A percentile compares a stretch with the other conserved stretches of the same genome.
phyloP scores from a whole-genome alignment of 2,113 vertebrate genomes.

The Amphiprion ocellaris region DNA sequence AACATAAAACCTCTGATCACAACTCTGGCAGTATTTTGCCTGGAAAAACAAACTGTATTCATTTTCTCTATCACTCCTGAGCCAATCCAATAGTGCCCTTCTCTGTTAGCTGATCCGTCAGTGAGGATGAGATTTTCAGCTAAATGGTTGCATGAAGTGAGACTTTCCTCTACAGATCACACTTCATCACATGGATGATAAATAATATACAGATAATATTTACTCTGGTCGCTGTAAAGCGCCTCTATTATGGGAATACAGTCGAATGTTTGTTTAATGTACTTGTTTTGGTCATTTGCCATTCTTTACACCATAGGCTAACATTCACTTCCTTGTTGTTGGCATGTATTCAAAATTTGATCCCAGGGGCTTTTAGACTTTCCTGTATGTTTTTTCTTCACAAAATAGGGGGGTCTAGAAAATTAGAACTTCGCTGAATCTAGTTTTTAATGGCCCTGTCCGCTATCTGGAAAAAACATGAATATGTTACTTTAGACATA shows the following conservation, averaged over 20 bases:
- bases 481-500: constrained; percentile 83
- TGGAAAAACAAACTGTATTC: constrained; percentile 38
- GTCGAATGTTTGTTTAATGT: constrained; percentile 79
- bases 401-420: constrained; percentile 72
- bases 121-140: constrained; percentile 55
- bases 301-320: constrained; percentile 80
- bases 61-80: constrained; percentile 33
- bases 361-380: constrained; percentile 74
- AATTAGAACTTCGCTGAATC: constrained; percentile 76
- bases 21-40: constrained; percentile 11
- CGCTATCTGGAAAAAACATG: constrained; percentile 82
- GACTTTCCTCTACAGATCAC: constrained; percentile 74
- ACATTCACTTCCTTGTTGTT: constrained; percentile 86
- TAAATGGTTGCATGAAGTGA: constrained; percentile 66
- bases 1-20: constrained; percentile 47
- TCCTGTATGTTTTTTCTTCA: constrained; percentile 64
- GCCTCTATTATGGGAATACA: constrained; percentile 76
- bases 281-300: constrained; percentile 83
- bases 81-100: constrained; percentile 41
- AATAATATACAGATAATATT: constrained; percentile 81
- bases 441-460: constrained; percentile 80
- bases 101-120: constrained; percentile 55
- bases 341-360: constrained; percentile 75
- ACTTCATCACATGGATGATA: constrained; percentile 81
- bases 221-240: constrained; percentile 68